Percentiles rank a stretch among this genome's conserved stretches.
Conservation (phyloP, 2,113 vertebrate species). For the Trinectes maculatus region DNA sequence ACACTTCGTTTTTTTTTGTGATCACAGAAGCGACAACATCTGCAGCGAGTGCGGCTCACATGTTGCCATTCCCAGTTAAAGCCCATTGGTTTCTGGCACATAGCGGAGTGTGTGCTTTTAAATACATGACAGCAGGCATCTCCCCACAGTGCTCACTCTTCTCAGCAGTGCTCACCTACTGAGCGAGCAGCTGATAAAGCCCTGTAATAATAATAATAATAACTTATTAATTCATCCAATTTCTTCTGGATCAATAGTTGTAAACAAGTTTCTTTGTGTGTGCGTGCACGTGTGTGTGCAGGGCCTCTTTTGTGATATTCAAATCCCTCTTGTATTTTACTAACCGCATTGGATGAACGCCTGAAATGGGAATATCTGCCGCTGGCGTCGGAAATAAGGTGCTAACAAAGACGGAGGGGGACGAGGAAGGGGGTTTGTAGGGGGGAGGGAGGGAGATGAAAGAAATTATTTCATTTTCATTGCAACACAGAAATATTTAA, state of each 20-base stretch:
- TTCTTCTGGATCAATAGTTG: conserved; percentile 37
- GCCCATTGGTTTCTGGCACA: conserved; percentile 22
- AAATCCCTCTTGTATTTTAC: conserved; percentile 44
- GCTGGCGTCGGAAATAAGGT: conserved; percentile 47
- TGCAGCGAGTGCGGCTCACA: not conserved
- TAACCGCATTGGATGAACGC: conserved; percentile 30
- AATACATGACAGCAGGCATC: conserved; percentile 46
- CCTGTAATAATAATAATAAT: conserved; percentile 21
- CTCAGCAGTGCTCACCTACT: not conserved
- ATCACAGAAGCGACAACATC: conserved; percentile 1
- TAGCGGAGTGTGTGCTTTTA: conserved; percentile 21
- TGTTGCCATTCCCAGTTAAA: not conserved
- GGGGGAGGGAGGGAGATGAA: conserved; percentile 12
- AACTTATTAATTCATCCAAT: conserved; percentile 34
- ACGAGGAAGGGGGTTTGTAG: not conserved
- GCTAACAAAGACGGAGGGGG: conserved; percentile 34
- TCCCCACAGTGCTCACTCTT: not conserved
- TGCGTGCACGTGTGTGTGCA: conserved; percentile 40
- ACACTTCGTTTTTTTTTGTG: conserved; percentile 12
- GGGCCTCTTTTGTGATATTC: conserved; percentile 32
- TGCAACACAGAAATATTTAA: conserved; percentile 61
- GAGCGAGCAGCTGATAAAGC: conserved; percentile 48
- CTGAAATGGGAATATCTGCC: conserved; percentile 41
- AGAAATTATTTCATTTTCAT: conserved; percentile 68
- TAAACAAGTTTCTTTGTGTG: conserved; percentile 56